A percentile compares a stretch with the other conserved stretches of the same genome.
Conservation (phyloP, 1,140 invertebrate species). For the Pachypeltis micranthus region DNA sequence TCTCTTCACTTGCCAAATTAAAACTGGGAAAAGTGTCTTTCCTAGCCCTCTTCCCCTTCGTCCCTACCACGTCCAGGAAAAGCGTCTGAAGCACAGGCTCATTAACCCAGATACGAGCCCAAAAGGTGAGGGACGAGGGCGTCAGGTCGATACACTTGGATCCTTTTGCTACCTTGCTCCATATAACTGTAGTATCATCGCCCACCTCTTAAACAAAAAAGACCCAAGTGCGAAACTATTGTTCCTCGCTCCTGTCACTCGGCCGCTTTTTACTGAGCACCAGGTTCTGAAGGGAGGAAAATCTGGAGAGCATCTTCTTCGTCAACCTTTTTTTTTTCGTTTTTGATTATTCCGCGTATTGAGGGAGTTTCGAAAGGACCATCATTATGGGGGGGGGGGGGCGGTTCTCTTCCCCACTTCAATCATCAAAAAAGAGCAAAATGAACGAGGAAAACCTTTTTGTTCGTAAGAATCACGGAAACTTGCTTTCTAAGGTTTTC, state of each 20-base stretch:
- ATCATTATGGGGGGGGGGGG: too few relatives aligned
- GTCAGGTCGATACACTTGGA: not conserved
- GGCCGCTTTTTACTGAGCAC: too few relatives aligned
- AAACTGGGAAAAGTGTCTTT: too few relatives aligned
- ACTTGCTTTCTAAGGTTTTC: too few relatives aligned
- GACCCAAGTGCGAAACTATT: not conserved
- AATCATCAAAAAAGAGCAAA: too few relatives aligned
- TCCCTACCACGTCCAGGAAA: not conserved
- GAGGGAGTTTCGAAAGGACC: too few relatives aligned
- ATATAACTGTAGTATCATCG: slow-evolving; percentile 10
- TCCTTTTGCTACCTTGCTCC: slow-evolving; percentile 2
- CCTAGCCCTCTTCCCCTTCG: too few relatives aligned
- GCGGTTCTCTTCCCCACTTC: too few relatives aligned
- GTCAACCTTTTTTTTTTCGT: not conserved
- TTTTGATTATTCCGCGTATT: not conserved
- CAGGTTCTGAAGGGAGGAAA: too few relatives aligned
- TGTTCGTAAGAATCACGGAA: too few relatives aligned
- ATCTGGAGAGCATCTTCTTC: not conserved
- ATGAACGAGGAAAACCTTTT: too few relatives aligned
- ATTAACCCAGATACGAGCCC: slow-evolving; percentile 5
- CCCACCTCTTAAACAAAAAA: slow-evolving; percentile 2
- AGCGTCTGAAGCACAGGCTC: slow-evolving; percentile 7
- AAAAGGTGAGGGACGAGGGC: not conserved
- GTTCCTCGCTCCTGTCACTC: not conserved
- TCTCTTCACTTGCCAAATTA: slow-evolving; percentile 5